phyloP scores from a whole-genome alignment of 2,797 vertebrate species.

The Danio kyathit region DNA sequence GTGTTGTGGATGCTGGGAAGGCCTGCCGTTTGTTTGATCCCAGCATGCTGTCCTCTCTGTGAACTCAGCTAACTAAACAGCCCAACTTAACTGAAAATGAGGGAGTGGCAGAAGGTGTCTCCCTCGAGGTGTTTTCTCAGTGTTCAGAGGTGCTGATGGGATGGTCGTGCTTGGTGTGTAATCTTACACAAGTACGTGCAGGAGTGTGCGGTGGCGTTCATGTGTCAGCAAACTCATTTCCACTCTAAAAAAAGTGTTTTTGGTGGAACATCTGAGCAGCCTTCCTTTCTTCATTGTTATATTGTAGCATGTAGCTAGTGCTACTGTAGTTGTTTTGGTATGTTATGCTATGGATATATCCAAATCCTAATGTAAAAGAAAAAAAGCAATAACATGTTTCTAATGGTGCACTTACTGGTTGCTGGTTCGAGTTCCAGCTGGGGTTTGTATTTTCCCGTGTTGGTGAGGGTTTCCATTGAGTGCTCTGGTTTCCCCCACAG shows the following conservation, averaged over 20 bases:
- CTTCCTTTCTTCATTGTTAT: background rate
- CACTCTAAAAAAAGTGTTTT: conserved; percentile 54
- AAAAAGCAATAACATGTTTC: too few relatives aligned
- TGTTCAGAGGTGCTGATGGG: conserved; percentile 48
- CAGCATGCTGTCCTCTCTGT: conserved; percentile 73
- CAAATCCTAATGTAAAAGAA: too few relatives aligned
- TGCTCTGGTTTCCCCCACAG: too few relatives aligned
- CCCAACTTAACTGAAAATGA: conserved; percentile 65
- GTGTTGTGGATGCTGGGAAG: conserved; percentile 66
- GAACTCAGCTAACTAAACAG: conserved; percentile 72
- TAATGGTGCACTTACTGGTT: too few relatives aligned
- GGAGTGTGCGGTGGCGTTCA: conserved; percentile 26
- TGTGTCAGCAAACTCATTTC: conserved; percentile 49
- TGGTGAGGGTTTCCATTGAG: too few relatives aligned
- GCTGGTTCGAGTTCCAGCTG: too few relatives aligned
- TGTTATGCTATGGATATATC: background rate
- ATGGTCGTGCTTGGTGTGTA: conserved; percentile 55
- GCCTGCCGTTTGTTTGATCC: conserved; percentile 65
- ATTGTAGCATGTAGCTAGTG: background rate
- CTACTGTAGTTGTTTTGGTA: background rate
- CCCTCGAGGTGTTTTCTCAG: conserved; percentile 65
- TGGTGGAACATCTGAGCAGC: conserved; percentile 29
- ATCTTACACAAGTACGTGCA: conserved; percentile 23
- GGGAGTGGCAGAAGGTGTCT: conserved; percentile 63
- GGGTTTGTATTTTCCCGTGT: too few relatives aligned